Percentiles rank a stretch among this genome's conserved stretches.
These are phyloP conservation scores for Melanerpes aurifrons DNA, from an alignment of 2,113 vertebrate species.

Conservation along the genomic window DNA sequence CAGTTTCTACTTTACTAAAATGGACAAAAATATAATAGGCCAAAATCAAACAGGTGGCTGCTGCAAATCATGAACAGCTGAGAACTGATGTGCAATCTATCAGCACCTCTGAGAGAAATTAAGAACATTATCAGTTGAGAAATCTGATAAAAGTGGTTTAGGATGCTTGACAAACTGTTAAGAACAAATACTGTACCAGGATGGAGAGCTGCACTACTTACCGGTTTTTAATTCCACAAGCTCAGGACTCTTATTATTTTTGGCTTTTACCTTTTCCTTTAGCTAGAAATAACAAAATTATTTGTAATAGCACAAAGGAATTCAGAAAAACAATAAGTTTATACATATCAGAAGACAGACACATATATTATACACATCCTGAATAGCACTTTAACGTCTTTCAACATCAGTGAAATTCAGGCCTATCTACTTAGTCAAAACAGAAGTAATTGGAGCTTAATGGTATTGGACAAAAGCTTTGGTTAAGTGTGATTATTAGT, in stretches of 20 bases:
- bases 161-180: background rate
- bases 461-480: background rate
- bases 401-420: slow-evolving; percentile 24
- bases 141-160: background rate
- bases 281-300: slow-evolving; percentile 29
- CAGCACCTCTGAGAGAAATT: background rate
- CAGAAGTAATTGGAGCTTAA: background rate
- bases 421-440: background rate
- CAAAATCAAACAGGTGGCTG: background rate
- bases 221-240: background rate
- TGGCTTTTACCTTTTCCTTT: slow-evolving; percentile 4
- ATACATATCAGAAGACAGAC: background rate
- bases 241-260: slow-evolving; percentile 21
- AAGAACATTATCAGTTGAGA: background rate
- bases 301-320: slow-evolving; percentile 46
- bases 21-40: background rate
- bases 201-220: background rate
- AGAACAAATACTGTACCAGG: background rate
- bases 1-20: background rate
- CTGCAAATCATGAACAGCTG: background rate
- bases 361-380: background rate
- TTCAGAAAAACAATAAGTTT: slow-evolving; percentile 33
- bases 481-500: slow-evolving; percentile 13
- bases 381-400: background rate
- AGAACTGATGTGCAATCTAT: background rate